Evolutionary conservation across 2,797 vertebrate genomes (phyloP).

Genomic region (Sciurus carolinensis): DNA sequence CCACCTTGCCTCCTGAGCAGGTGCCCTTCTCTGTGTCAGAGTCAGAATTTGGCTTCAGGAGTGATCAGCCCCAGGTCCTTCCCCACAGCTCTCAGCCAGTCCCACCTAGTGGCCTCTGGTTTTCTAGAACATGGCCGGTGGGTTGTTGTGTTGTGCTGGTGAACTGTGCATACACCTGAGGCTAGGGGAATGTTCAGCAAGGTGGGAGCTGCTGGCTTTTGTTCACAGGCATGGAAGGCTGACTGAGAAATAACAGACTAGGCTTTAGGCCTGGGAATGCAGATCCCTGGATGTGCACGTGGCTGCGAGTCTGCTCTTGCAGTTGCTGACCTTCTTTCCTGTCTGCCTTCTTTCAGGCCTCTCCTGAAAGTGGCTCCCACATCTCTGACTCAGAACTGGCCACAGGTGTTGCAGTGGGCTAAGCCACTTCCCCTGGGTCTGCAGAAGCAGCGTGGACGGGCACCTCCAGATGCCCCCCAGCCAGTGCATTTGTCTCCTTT

Average conservation of each 20-base stretch:
- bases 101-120: not conserved
- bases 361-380: not conserved
- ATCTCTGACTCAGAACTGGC: not conserved
- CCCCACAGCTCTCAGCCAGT: not conserved
- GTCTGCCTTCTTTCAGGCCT: not conserved
- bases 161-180: not conserved
- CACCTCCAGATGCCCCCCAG: not conserved
- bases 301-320: no score
- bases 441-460: not conserved
- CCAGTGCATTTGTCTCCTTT: not conserved
- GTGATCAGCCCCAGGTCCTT: not conserved
- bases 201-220: not conserved
- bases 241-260: not conserved
- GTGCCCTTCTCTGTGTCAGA: not conserved
- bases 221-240: not conserved
- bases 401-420: not conserved
- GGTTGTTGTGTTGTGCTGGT: not conserved
- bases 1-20: not conserved
- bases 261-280: not conserved
- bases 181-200: not conserved
- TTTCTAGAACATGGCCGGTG: not conserved
- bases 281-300: no score
- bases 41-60: not conserved
- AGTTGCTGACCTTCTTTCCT: not conserved
- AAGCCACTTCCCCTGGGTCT: not conserved